Evolutionary conservation across 2,113 vertebrate genomes (phyloP).

Genomic region (Thalassoma bifasciatum): DNA sequence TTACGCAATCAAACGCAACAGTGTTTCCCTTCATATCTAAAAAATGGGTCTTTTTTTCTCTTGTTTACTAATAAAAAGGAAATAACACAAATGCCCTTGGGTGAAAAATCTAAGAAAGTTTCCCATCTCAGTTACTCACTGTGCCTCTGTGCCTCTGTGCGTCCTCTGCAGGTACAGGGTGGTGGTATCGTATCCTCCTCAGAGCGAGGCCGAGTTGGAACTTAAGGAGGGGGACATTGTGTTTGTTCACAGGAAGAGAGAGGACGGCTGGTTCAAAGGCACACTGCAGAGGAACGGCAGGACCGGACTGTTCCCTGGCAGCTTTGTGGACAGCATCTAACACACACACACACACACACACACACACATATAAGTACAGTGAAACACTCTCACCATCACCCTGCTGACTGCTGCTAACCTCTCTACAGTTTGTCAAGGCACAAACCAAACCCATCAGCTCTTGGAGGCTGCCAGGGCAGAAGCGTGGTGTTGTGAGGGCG

Average conservation of each 20-base stretch:
- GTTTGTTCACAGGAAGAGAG: constrained; percentile 96
- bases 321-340: constrained; percentile 97
- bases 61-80: no score
- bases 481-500: neutral
- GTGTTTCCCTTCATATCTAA: no score
- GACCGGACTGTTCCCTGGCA: constrained; percentile 97
- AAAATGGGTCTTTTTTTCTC: no score
- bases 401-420: constrained; percentile 16
- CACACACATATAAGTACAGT: constrained; percentile 37
- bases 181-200: constrained; percentile 97
- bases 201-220: constrained; percentile 98
- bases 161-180: constrained; percentile 90
- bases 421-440: neutral
- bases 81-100: no score
- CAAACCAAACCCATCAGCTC: constrained; percentile 8
- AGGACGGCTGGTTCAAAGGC: constrained; percentile 99
- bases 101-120: neutral
- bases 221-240: constrained; percentile 99
- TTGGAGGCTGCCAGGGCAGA: neutral
- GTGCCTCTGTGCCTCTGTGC: constrained; percentile 23
- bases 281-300: constrained; percentile 96
- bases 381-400: constrained; percentile 13
- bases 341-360: neutral
- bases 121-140: constrained; percentile 27
- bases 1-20: no score